Evolutionary conservation across 2,113 vertebrate species (phyloP).

Genomic region (Anseranas semipalmata): DNA sequence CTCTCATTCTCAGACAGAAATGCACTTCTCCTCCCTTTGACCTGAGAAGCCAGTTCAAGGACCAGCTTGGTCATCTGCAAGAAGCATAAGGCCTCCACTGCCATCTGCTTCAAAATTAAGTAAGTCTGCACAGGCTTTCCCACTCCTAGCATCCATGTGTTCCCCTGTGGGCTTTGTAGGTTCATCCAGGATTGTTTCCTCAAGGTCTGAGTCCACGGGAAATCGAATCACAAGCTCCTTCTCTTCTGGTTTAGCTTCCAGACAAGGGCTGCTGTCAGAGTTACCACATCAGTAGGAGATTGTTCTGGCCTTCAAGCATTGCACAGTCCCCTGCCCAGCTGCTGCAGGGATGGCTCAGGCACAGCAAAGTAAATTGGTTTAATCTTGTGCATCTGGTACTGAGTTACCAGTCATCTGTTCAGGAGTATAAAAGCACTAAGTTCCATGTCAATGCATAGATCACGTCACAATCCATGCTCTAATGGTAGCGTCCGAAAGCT

Average conservation of each 20-base stretch:
- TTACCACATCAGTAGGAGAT: neutral
- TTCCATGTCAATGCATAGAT: neutral
- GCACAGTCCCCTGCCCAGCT: neutral
- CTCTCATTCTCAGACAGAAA: neutral
- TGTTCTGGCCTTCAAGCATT: neutral
- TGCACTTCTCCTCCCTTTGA: neutral
- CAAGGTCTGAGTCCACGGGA: neutral
- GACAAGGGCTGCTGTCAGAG: neutral
- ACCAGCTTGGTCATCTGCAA: neutral
- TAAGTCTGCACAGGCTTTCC: neutral
- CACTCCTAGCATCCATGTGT: neutral
- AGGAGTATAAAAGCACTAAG: neutral
- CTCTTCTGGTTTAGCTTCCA: neutral
- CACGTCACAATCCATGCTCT: neutral
- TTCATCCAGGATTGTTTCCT: neutral
- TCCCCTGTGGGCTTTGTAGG: neutral
- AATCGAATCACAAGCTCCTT: neutral
- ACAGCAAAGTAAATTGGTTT: slow-evolving; percentile 24
- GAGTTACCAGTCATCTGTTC: neutral
- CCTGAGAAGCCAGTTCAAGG: neutral
- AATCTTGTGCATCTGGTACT: slow-evolving; percentile 9
- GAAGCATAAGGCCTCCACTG: neutral
- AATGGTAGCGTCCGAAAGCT: neutral
- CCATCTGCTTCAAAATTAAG: neutral
- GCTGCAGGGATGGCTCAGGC: neutral